These are phyloP conservation scores for Anticlea derivata DNA, from an alignment of 2,888 invertebrate genomes.

Conservation along the genomic window DNA sequence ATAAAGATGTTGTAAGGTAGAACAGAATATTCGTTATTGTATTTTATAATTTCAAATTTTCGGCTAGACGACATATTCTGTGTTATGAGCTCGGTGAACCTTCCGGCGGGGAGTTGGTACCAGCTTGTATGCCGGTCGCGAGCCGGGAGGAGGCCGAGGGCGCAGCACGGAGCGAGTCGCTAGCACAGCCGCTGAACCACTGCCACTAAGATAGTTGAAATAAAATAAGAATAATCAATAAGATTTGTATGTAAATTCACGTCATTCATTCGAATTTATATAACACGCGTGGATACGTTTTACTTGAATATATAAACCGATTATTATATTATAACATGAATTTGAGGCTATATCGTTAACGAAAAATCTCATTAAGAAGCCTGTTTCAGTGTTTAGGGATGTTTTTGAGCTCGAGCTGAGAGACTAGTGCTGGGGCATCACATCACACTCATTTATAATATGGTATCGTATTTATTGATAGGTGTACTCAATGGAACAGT, in stretches of 20 bases:
- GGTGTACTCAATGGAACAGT: constrained; percentile 17
- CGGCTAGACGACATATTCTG: constrained; percentile 38
- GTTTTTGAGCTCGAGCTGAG: constrained; percentile 5
- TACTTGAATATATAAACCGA: constrained; percentile 10
- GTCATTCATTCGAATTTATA: constrained; percentile 28
- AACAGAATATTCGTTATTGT: constrained; percentile 50
- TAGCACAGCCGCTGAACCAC: constrained; percentile 75
- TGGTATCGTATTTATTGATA: constrained; percentile 17
- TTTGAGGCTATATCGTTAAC: constrained; percentile 34
- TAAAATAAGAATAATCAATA: constrained; percentile 49
- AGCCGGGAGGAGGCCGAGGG: neutral
- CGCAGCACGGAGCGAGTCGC: constrained; percentile 49
- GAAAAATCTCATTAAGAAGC: constrained; percentile 43
- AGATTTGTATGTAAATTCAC: constrained; percentile 43
- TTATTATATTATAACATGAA: constrained; percentile 17
- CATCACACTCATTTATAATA: constrained; percentile 9
- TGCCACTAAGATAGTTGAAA: constrained; percentile 67
- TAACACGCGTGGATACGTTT: constrained; percentile 14
- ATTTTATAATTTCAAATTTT: constrained; percentile 56
- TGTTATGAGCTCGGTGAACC: constrained; percentile 49
- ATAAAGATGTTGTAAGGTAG: constrained; percentile 47
- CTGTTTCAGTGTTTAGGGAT: constrained; percentile 71
- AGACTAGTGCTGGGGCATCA: constrained; percentile 12
- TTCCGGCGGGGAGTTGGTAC: neutral
- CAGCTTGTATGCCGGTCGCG: neutral